These are phyloP conservation scores for Palythoa heliodiscus DNA, from an alignment of 92 coral and sea anemone genomes.

Conservation along the genomic window DNA sequence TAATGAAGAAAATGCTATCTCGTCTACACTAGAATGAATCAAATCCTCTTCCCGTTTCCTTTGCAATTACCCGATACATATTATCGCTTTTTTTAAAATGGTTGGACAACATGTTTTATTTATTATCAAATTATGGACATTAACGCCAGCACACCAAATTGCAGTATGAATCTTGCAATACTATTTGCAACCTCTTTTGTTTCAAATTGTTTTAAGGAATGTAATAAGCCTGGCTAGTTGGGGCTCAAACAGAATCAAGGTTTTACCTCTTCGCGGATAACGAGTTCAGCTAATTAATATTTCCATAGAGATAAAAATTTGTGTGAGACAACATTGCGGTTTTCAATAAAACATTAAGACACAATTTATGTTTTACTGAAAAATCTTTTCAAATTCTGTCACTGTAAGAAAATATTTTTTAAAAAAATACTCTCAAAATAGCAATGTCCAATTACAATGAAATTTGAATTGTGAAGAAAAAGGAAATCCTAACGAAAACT, in stretches of 20 bases:
- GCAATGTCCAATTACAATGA: background rate
- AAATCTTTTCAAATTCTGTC: background rate
- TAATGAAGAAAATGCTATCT: background rate
- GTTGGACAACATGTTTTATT: background rate
- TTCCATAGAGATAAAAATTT: slow-evolving; percentile 24
- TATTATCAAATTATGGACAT: background rate
- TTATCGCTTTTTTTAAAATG: background rate
- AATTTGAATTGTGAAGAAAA: background rate
- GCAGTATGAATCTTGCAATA: background rate
- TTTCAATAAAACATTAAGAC: slow-evolving; percentile 16
- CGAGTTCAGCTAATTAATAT: slow-evolving; percentile 17
- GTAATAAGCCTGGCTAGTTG: background rate
- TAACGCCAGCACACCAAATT: background rate
- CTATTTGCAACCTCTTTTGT: background rate
- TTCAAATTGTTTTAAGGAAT: background rate
- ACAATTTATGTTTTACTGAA: background rate
- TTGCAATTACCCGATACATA: background rate
- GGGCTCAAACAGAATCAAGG: background rate
- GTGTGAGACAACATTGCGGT: slow-evolving; percentile 18
- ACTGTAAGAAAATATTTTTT: background rate
- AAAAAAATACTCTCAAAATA: background rate
- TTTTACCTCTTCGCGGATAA: background rate
- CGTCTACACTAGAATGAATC: background rate
- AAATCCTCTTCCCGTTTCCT: background rate
- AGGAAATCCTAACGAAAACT: background rate